These are phyloP conservation scores for Cariama cristata DNA, from an alignment of 2,113 vertebrate species.

Conservation along the genomic window DNA sequence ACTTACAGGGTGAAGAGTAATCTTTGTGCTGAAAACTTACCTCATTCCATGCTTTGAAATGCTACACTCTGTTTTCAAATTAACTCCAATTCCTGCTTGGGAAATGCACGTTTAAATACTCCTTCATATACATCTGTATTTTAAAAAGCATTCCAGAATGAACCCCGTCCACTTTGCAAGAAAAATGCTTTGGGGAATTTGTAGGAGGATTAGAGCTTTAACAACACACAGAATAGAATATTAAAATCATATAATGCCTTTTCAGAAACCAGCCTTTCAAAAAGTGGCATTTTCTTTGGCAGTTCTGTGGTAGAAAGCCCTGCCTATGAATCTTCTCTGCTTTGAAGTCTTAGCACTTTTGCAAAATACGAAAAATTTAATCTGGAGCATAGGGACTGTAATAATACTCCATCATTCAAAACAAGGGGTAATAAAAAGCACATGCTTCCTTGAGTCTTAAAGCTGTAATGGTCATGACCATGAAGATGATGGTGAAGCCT, in stretches of 20 bases:
- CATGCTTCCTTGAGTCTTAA: neutral
- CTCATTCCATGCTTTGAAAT: conserved; percentile 21
- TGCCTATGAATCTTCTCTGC: neutral
- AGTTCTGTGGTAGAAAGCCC: neutral
- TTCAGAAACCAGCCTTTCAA: neutral
- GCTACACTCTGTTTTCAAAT: conserved; percentile 1
- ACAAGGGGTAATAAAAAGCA: neutral
- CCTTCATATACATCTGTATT: neutral
- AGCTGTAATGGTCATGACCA: neutral
- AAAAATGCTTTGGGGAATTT: conserved; percentile 21
- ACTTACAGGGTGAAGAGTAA: neutral
- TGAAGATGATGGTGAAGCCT: neutral
- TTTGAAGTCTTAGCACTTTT: conserved; percentile 32
- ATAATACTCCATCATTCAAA: conserved; percentile 18
- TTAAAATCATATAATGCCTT: neutral
- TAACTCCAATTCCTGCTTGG: neutral
- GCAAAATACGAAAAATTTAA: conserved; percentile 11
- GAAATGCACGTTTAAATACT: neutral
- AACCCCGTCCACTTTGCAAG: neutral
- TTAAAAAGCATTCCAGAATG: conserved; percentile 18
- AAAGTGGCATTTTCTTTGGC: conserved; percentile 8
- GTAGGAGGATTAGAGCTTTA: conserved; percentile 22
- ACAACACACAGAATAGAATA: neutral
- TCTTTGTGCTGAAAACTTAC: neutral
- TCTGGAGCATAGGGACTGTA: neutral